Evolutionary conservation across 1,140 invertebrate species (phyloP), one percentile per base, ranked within the genome.

Genomic region (Dryas iulia): DNA sequence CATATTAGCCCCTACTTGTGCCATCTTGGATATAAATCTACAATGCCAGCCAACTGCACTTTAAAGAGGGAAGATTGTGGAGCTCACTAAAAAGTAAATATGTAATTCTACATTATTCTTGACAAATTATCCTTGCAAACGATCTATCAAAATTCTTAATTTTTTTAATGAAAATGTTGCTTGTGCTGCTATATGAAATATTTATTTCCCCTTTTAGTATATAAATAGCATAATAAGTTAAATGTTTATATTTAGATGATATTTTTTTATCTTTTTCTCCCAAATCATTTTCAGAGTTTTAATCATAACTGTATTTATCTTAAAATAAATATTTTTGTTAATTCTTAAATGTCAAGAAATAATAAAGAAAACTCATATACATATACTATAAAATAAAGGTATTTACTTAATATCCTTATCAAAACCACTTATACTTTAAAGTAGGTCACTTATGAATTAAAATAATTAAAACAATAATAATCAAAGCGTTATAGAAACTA

Each of bases 1-100:
- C 83, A 92, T 89, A 71, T 92, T 92, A 60, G 90, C 92, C 68
- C 88, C 90, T 31, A 92, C 87, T 70, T 92, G 92, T 58, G 92
- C 89, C 92, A 92, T 92, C 63, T 72, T 82, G 31, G 52, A 59
- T 53, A 35, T 35, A 10, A 23, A 57, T 25, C 12, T 39, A 21
- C 14, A 47, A 47, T 21, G 24, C 47, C 52, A 54, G 54, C 52
- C 59, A 68, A 68, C 52, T 69, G 53, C 59, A 65, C 47, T 69
- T 62, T 58, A 69, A 53, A 47, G 24, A 61, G 54, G 24, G 25
- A 12, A 25, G 30, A 59, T 24, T 68, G 57, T 73, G 75, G 75
- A 81, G 68, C 79, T 71, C 72, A 77, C 81, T 82, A 65, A 77
- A 76, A 69, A 71, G 61, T 5, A 59, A 71, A 21, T 33, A 59